Evolutionary conservation across 1,140 invertebrate species (phyloP), one percentile per base, ranked within the genome.

Genomic region (Penaeus indicus): DNA sequence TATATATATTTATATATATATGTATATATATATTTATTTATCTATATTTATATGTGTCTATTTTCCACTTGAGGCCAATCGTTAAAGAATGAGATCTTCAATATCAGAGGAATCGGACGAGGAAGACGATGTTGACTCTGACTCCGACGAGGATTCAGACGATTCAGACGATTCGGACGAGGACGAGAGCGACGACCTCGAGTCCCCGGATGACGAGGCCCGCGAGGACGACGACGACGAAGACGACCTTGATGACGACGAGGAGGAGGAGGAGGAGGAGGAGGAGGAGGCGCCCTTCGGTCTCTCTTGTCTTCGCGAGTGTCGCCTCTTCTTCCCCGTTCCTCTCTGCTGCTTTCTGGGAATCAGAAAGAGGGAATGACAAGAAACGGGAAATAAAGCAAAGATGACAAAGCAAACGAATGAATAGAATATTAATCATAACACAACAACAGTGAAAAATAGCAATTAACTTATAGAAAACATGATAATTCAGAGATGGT

Each of bases 51-150:
- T 18, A 7, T 25, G n/a, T 27, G n/a, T 72, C 13, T 72, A 25
- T n/a, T 72, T 27, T 13, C 18, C 22, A 25, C 1, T n/a, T 25
- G 19, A 22, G 72, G n/a, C 72, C 4, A 32, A 19, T 38, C 72
- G 42, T 32, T 38, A 75, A 27, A 75, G 72, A 75, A 75, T 32
- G 27, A 75, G 42, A 25, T 75, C 72, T n/a, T 75, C 27, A 16
- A 75, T 75, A 32, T 75, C 72, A 75, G 72, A 75, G 18, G 72
- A 75, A 75, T 75, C 72, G n/a, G 72, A 75, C 18, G 72, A 75
- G 13, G 72, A 75, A 19, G 72, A 75, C 19, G 72, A 27, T 0
- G 72, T 32, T 11, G 72, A 27, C 22, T 27, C 27, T 1, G 72
- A 75, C 18, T 27, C 27, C n/a, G 72, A 75, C 25, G 72, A 32